phyloP scores from a whole-genome alignment of 2,888 invertebrate genomes.

The Pollenia amentaria region DNA sequence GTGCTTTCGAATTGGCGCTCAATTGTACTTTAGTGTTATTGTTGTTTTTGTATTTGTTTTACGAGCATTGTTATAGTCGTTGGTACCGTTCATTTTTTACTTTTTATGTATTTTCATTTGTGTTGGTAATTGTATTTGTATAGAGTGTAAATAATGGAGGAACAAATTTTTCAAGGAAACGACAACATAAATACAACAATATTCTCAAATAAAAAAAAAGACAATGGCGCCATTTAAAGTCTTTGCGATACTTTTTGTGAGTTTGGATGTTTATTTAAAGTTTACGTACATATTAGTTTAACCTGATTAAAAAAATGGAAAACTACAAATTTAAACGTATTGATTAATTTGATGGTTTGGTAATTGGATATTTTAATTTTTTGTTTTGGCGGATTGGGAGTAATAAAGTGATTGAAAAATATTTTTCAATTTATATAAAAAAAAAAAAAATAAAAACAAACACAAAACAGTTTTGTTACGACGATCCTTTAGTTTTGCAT shows the following conservation, averaged over 20 bases:
- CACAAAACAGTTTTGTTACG: too few relatives aligned
- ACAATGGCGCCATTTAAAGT: conserved; percentile 37
- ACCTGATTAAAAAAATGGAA: conserved; percentile 21
- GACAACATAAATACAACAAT: conserved; percentile 23
- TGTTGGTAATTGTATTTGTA: conserved; percentile 37
- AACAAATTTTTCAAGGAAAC: conserved; percentile 31
- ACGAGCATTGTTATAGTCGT: conserved; percentile 18
- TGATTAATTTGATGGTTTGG: conserved; percentile 35
- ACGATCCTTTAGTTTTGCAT: too few relatives aligned
- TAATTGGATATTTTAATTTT: neutral
- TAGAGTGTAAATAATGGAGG: conserved; percentile 41
- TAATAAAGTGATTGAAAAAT: too few relatives aligned
- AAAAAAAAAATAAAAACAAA: too few relatives aligned
- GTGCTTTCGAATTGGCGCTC: conserved; percentile 70
- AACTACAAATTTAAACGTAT: conserved; percentile 14
- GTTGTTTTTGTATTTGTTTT: conserved; percentile 27
- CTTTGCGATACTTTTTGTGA: neutral
- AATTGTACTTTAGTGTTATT: conserved; percentile 60
- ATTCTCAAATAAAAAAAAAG: conserved; percentile 11
- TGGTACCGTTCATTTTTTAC: neutral
- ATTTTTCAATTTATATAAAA: too few relatives aligned
- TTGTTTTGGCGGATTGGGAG: neutral
- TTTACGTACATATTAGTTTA: conserved; percentile 14
- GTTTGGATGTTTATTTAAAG: conserved; percentile 9
- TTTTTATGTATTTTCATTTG: conserved; percentile 19